Conservation (phyloP, 2,797 vertebrate genomes). For the Rhinichthys osculus region DNA sequence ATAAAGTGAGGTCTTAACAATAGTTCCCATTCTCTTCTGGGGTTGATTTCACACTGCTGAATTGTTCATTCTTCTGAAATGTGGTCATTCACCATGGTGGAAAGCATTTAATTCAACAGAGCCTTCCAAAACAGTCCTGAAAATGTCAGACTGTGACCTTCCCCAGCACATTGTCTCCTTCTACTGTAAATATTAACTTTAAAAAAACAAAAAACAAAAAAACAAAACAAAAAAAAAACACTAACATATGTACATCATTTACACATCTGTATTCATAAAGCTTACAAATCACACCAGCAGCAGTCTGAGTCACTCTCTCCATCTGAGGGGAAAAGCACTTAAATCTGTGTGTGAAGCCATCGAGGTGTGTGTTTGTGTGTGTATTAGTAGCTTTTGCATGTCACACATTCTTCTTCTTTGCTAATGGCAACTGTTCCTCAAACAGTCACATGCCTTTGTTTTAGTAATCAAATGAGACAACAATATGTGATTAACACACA, state of each 20-base stretch:
- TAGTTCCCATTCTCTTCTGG: conserved; percentile 45
- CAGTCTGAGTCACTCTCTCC: conserved; percentile 48
- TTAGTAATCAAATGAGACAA: not conserved
- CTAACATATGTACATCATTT: conserved; percentile 66
- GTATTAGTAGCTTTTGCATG: not conserved
- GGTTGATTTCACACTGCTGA: conserved; percentile 47
- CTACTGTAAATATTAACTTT: conserved; percentile 63
- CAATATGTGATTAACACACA: not conserved
- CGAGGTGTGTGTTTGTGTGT: conserved; percentile 19
- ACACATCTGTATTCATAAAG: conserved; percentile 65
- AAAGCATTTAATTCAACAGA: conserved; percentile 46
- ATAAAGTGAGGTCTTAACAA: conserved; percentile 66
- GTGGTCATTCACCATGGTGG: conserved; percentile 30
- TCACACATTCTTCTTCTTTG: not conserved
- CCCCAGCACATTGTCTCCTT: conserved; percentile 25
- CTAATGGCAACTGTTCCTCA: not conserved
- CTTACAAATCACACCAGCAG: conserved; percentile 60
- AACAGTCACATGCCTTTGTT: conserved; percentile 14
- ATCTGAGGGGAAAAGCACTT: conserved; percentile 36
- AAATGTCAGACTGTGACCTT: conserved; percentile 23
- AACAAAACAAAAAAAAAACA: conserved; percentile 50
- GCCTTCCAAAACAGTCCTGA: conserved; percentile 27
- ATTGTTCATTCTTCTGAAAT: conserved; percentile 39
- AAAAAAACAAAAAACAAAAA: conserved; percentile 24
- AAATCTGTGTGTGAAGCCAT: conserved; percentile 11